phyloP scores from a whole-genome alignment of 2,797 vertebrate genomes.

The Oceanodroma leucorhoa region DNA sequence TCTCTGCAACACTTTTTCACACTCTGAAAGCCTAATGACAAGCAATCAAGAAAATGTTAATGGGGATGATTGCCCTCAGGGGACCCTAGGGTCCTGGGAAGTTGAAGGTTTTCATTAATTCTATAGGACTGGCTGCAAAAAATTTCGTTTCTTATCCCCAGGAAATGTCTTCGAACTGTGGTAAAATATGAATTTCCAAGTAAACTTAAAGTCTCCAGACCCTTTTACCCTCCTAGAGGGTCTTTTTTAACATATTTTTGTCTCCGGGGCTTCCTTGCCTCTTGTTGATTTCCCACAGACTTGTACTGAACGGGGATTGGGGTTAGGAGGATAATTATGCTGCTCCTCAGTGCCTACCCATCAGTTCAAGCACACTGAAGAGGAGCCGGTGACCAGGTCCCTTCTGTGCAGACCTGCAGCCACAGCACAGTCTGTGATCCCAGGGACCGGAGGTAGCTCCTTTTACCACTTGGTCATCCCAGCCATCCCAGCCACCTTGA shows the following conservation, averaged over 20 bases:
- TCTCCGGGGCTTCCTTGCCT: not conserved
- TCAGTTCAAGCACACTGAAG: not conserved
- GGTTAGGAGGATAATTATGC: not conserved
- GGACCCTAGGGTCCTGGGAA: conserved; percentile 7
- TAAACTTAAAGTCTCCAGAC: not conserved
- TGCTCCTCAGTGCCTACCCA: not conserved
- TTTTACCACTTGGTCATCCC: not conserved
- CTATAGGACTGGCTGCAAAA: not conserved
- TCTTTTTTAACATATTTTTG: not conserved
- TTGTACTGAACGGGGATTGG: not conserved
- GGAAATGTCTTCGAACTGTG: not conserved
- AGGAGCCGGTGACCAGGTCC: not conserved
- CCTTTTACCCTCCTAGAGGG: not conserved
- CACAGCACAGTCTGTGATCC: not conserved
- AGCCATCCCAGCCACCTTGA: not conserved
- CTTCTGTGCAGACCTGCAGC: not conserved
- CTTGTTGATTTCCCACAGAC: not conserved
- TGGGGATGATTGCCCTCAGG: conserved; percentile 27
- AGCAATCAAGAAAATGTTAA: conserved; percentile 62
- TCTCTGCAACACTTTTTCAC: conserved; percentile 43
- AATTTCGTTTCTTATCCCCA: not conserved
- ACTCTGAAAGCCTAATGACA: conserved; percentile 59
- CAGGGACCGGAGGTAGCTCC: not conserved
- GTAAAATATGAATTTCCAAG: conserved; percentile 17
- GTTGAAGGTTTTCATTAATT: conserved; percentile 49